Base-by-base conservation (phyloP, 2,888 invertebrate genomes). In the Dioctria rufipes region DNA sequence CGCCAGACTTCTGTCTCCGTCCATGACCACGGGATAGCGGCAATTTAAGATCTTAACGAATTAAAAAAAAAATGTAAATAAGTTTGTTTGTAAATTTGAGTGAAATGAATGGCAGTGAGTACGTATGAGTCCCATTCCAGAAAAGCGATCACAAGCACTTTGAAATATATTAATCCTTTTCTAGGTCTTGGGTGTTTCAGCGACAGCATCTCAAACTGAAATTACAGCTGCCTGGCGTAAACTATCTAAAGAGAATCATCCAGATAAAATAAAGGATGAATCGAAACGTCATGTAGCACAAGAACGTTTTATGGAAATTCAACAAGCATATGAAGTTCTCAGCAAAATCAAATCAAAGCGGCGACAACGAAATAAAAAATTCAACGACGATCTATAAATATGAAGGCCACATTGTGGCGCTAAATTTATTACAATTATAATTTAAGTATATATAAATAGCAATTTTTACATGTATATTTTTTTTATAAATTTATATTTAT, bases 241-340 rank as follows among this genome's bases (percentile, higher is more conserved):
- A 43, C 89, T 98, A 0, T 96, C 96, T 0, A 92, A 95, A 49
- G 94, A 96, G 86, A 93, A 94, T 89, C 98, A 98, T 89, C 98
- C 98, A 0, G 98, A 98, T 86, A 96, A 96, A 88, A 94, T 95
- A 4, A 95, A 95, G 86, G 95, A 96, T 83, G 91, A 91, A 3
- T 89, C 91, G 1, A 91, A 92, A 80, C 92, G 95, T 61, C 89
- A 90, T 3, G 91, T 89, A 2, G 97, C 96, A 0, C 95, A 97
- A 86, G 94, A 95, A 84, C 93, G 92, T 78, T 98, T 98, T 88
- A 95, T 98, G 91, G 96, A 97, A 86, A 95, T 98, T 82, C 97
- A 97, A 86, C 94, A 96, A 86, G 97, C 98, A 0, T 98, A 97
- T 87, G 97, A 96, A 86, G 94, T 95, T 63, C 90, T 98, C 0